Percentiles rank a stretch among this genome's conserved stretches.
phyloP scores from a whole-genome alignment of 2,113 vertebrate species.

The Microtus pennsylvanicus region DNA sequence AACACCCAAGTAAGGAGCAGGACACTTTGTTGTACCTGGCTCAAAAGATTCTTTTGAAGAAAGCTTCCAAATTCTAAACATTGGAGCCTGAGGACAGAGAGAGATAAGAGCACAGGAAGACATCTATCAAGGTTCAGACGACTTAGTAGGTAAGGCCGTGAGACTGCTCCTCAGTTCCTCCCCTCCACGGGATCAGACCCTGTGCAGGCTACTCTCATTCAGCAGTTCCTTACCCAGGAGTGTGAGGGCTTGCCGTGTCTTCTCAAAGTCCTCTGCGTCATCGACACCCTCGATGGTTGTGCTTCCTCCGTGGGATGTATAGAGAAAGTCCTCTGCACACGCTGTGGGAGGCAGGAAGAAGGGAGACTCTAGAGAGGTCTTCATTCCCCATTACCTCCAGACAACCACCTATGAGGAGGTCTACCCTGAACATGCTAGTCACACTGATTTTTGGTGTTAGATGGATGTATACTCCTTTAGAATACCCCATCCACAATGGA shows the following conservation, averaged over 20 bases:
- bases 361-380: neutral
- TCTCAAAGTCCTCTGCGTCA: conserved; percentile 93
- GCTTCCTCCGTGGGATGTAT: conserved; percentile 92
- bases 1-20: neutral
- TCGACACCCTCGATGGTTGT: conserved; percentile 91
- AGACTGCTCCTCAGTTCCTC: accelerated
- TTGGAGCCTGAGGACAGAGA: neutral
- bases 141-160: neutral
- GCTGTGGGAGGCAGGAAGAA: conserved; percentile 81
- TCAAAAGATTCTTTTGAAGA: neutral
- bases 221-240: conserved; percentile 91
- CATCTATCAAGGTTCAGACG: neutral
- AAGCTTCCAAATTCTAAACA: neutral
- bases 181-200: accelerated
- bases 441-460: neutral
- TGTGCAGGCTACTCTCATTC: accelerated
- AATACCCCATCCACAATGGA: neutral
- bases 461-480: neutral
- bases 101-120: accelerated
- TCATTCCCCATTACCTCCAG: accelerated
- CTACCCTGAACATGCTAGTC: neutral
- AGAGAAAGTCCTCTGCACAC: conserved; percentile 93
- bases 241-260: conserved; percentile 92
- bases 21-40: neutral
- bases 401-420: accelerated